Evolutionary conservation across 1,140 invertebrate genomes (phyloP).

Genomic region (Drosophila malerkotliana): DNA sequence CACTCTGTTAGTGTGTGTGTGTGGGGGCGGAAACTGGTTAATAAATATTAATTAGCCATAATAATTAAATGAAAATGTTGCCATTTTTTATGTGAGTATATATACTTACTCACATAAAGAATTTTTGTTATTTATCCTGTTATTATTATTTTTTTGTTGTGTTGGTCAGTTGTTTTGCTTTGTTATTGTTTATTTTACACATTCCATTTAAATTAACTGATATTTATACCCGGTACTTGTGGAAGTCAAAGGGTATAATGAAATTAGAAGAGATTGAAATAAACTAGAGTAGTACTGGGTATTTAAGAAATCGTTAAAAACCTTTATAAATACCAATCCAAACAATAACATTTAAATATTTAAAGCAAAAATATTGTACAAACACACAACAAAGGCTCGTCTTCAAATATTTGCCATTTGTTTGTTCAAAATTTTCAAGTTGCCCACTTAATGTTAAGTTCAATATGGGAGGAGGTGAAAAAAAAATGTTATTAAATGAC

Average conservation of each 20-base stretch:
- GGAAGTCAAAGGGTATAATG: background rate
- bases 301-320: no score
- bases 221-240: slow-evolving; percentile 23
- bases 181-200: slow-evolving; percentile 54
- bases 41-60: slow-evolving; percentile 77
- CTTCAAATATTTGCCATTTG: background rate
- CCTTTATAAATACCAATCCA: slow-evolving; percentile 35
- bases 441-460: background rate
- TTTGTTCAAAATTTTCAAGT: slow-evolving; percentile 3
- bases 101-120: background rate
- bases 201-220: slow-evolving; percentile 64
- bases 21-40: slow-evolving; percentile 26
- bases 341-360: slow-evolving; percentile 29
- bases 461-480: background rate
- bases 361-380: slow-evolving; percentile 14
- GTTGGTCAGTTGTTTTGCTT: slow-evolving; percentile 5
- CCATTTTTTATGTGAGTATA: background rate
- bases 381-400: background rate
- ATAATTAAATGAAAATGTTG: slow-evolving; percentile 67
- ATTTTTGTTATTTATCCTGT: slow-evolving; percentile 1
- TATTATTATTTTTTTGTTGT: background rate
- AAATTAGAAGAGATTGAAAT: no score
- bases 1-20: background rate
- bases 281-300: no score
- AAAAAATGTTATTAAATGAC: background rate